Percentiles rank a stretch among this genome's conserved stretches.
phyloP scores from a whole-genome alignment of 2,888 invertebrate species.

The Nomada goodeniana region DNA sequence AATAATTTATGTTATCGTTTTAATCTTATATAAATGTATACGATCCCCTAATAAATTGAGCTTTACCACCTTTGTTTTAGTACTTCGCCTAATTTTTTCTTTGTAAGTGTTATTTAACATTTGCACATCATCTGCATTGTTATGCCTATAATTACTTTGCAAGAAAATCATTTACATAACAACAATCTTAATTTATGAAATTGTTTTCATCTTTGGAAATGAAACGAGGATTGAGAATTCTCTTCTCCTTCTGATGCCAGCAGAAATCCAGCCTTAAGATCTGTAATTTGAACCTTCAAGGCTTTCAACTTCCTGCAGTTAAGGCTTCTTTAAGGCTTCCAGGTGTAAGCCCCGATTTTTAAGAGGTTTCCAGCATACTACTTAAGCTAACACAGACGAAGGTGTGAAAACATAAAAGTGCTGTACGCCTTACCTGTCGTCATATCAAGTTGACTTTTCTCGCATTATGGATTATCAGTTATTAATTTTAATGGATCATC shows the following conservation, averaged over 20 bases:
- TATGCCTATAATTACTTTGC: background rate
- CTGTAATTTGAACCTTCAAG: slow-evolving; percentile 21
- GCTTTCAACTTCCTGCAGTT: slow-evolving; percentile 7
- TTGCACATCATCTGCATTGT: background rate
- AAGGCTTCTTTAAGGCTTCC: slow-evolving; percentile 29
- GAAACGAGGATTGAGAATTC: background rate
- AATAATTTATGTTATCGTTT: no score
- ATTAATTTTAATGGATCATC: background rate
- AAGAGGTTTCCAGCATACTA: slow-evolving; percentile 17
- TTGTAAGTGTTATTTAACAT: background rate
- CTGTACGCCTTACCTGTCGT: background rate
- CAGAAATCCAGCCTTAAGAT: slow-evolving; percentile 8
- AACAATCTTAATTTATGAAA: background rate
- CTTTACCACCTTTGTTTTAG: background rate
- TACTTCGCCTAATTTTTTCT: background rate
- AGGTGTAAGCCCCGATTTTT: slow-evolving; percentile 17
- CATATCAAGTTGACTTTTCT: background rate
- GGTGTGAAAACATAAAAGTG: slow-evolving; percentile 6
- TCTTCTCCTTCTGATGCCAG: background rate
- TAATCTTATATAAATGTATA: no score
- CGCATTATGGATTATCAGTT: background rate
- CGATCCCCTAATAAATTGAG: no score
- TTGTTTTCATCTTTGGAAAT: background rate
- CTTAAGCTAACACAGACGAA: background rate
- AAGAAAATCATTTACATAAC: background rate